These are phyloP conservation scores for Epirrita christyi DNA, from an alignment of 2,888 invertebrate species.

Conservation along the genomic window DNA sequence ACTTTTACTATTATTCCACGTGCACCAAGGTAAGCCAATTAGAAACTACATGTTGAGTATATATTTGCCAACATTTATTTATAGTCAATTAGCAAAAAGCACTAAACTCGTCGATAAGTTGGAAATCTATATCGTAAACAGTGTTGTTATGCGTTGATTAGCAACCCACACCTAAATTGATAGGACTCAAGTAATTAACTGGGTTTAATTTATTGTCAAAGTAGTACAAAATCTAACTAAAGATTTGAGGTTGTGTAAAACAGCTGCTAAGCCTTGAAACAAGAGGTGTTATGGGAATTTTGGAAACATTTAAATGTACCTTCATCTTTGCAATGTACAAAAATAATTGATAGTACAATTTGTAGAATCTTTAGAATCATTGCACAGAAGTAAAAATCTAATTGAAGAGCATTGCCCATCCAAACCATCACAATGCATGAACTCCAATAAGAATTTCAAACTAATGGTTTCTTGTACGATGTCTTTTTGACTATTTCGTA, in stretches of 20 bases:
- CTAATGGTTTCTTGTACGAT: too few species aligned
- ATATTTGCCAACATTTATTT: conserved; percentile 10
- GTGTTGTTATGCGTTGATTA: conserved; percentile 24
- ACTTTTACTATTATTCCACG: conserved; percentile 94
- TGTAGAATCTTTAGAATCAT: too few species aligned
- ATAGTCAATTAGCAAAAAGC: background rate
- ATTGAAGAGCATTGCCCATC: too few species aligned
- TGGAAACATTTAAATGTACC: background rate
- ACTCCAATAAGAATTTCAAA: too few species aligned
- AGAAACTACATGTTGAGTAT: conserved; percentile 7
- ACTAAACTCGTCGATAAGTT: conserved; percentile 1
- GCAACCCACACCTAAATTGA: conserved; percentile 5
- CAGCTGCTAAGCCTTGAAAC: background rate
- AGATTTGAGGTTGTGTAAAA: background rate
- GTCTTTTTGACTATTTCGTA: too few species aligned
- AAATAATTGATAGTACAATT: too few species aligned
- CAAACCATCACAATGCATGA: too few species aligned
- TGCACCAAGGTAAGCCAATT: conserved; percentile 89
- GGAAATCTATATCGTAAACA: conserved; percentile 13
- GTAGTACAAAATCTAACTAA: background rate
- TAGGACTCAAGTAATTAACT: background rate
- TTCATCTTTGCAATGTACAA: too few species aligned
- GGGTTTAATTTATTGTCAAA: background rate
- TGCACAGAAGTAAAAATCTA: too few species aligned
- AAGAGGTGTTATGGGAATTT: background rate